Conservation (phyloP, 2,113 vertebrate species). For the Perca schrenkii region DNA sequence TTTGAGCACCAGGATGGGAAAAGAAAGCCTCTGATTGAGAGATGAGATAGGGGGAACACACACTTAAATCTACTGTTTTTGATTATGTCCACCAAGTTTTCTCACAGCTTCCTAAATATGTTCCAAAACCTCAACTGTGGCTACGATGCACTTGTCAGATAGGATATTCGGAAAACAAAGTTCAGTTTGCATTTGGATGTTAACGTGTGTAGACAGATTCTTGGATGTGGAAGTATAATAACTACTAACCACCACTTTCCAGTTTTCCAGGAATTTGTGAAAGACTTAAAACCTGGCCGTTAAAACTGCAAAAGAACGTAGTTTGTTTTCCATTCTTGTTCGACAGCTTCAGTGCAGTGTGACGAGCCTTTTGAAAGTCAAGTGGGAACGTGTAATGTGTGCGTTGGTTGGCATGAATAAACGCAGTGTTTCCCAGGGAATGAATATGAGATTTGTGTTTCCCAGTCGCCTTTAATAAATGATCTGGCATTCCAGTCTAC, state of each 20-base stretch:
- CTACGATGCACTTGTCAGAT: neutral
- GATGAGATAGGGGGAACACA: neutral
- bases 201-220: neutral
- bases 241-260: neutral
- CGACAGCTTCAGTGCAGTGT: neutral
- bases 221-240: neutral
- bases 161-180: neutral
- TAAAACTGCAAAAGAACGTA: too few species aligned
- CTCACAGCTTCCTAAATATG: neutral
- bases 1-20: neutral
- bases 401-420: conserved; percentile 3
- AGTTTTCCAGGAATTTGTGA: neutral
- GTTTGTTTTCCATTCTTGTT: neutral
- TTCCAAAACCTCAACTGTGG: neutral
- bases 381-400: neutral
- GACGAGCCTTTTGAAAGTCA: neutral
- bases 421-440: conserved; percentile 4
- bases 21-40: neutral
- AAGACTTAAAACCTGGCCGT: neutral
- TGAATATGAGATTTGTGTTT: conserved; percentile 12
- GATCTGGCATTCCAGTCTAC: neutral
- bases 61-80: neutral
- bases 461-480: neutral
- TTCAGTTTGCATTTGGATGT: neutral
- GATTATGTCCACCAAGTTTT: neutral